Evolutionary conservation across 1,140 invertebrate genomes (phyloP).

Genomic region (Drosophila kanapiae): DNA sequence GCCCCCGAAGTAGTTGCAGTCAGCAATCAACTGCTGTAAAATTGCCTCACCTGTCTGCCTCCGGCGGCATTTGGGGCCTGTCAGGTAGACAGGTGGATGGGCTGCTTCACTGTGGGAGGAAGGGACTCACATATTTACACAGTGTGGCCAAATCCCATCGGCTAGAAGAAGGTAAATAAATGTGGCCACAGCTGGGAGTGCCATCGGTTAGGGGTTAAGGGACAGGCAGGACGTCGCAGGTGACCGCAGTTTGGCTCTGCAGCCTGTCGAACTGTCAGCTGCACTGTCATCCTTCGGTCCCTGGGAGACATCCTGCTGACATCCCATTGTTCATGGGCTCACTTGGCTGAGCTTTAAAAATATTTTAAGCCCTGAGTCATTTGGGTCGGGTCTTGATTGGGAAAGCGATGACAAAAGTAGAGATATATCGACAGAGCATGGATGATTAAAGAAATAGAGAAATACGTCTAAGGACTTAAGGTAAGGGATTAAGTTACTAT

Average conservation of each 20-base stretch:
- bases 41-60: slow-evolving; percentile 23
- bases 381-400: slow-evolving; percentile 3
- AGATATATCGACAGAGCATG: no score
- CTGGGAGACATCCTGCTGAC: slow-evolving; percentile 21
- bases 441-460: background rate
- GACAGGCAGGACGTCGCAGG: no score
- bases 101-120: background rate
- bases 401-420: background rate
- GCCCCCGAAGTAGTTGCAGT: slow-evolving; percentile 23
- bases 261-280: slow-evolving; percentile 40
- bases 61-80: slow-evolving; percentile 7
- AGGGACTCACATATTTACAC: slow-evolving; percentile 55
- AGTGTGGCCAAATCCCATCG: slow-evolving; percentile 60
- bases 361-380: slow-evolving; percentile 41
- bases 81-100: slow-evolving; percentile 7
- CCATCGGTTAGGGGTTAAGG: background rate
- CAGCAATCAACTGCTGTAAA: slow-evolving; percentile 53
- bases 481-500: no score
- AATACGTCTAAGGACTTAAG: no score
- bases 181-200: slow-evolving; percentile 53
- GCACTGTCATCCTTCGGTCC: slow-evolving; percentile 25
- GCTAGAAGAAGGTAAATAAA: slow-evolving; percentile 57
- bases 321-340: slow-evolving; percentile 24
- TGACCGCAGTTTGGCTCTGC: slow-evolving; percentile 25
- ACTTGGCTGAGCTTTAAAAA: slow-evolving; percentile 49